Evolutionary conservation across 2,888 invertebrate species (phyloP), one percentile per base, ranked within the genome.

Genomic region (Hydrotaea cyrtoneurina): DNA sequence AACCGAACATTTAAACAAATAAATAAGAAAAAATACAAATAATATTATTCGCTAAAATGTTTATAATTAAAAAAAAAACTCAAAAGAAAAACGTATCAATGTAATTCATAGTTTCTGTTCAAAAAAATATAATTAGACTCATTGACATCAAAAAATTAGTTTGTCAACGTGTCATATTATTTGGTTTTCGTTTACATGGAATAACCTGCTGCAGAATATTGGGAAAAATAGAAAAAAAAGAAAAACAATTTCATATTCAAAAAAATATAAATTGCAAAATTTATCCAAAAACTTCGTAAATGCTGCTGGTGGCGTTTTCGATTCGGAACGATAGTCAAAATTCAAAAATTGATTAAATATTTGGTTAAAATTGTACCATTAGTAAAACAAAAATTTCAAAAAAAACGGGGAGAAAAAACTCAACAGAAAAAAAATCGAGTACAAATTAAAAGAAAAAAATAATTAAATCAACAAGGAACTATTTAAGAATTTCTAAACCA

Each of bases 91-190:
- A n/a, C n/a, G n/a, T n/a, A n/a, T n/a, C n/a, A n/a, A n/a, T n/a
- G n/a, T 39, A 59, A 66, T 53, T 82, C n/a, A 50, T 50, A 39
- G 72, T 78, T 73, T 23, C 72, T 72, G 50, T 43, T n/a, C 23
- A 78, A 57, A 57, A 39, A 50, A 31, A 50, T 59, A 78, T 72
- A 71, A 59, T 59, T 4, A 76, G 62, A 66, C 13, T 81, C 82
- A 21, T 83, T 88, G 88, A 88, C 89, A 80, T 87, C 88, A 89
- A 89, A 89, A 89, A 88, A 86, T 84, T 62, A n/a, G 69, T 78
- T 88, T 87, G 88, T 86, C 88, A 87, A 78, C 78, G 77, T 81
- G 53, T 71, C 2, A 13, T 72, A 13, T 21, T 71, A 26, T 75
- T 36, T 31, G 57, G 50, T 72, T 31, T 75, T 55, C 80, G 21